phyloP scores from a whole-genome alignment of 2,888 invertebrate genomes.

The Lochmaea crataegi region DNA sequence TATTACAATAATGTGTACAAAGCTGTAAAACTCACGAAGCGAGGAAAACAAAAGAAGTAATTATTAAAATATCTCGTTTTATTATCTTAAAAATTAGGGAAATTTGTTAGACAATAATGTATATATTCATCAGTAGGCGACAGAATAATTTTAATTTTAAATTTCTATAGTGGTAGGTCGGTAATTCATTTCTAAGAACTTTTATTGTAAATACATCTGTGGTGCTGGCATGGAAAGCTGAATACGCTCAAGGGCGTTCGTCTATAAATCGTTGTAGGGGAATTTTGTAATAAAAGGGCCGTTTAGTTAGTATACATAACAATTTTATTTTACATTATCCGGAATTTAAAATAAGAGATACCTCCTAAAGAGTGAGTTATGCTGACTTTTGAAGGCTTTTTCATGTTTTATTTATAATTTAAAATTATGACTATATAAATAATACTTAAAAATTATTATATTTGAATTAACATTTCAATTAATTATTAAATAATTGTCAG shows the following conservation, averaged over 20 bases:
- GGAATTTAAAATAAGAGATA: no score
- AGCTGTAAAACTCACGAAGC: slow-evolving; percentile 13
- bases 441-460: no score
- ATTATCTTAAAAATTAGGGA: slow-evolving; percentile 28
- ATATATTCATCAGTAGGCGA: slow-evolving; percentile 17
- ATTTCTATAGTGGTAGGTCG: slow-evolving; percentile 15
- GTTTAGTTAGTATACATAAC: no score
- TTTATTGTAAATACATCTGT: not conserved
- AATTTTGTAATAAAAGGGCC: no score
- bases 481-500: no score
- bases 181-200: not conserved
- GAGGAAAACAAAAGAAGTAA: slow-evolving; percentile 26
- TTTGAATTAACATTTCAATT: no score
- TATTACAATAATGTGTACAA: slow-evolving; percentile 26
- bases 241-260: not conserved
- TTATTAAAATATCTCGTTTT: slow-evolving; percentile 31
- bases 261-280: no score
- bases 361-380: no score
- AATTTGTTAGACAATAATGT: slow-evolving; percentile 28
- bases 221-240: not conserved
- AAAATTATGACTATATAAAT: no score
- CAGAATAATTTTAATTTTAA: slow-evolving; percentile 22
- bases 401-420: no score
- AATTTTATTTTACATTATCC: no score
- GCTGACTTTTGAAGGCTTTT: no score